Evolutionary conservation across 2,797 vertebrate genomes (phyloP).

Genomic region (Knipowitschia caucasica): DNA sequence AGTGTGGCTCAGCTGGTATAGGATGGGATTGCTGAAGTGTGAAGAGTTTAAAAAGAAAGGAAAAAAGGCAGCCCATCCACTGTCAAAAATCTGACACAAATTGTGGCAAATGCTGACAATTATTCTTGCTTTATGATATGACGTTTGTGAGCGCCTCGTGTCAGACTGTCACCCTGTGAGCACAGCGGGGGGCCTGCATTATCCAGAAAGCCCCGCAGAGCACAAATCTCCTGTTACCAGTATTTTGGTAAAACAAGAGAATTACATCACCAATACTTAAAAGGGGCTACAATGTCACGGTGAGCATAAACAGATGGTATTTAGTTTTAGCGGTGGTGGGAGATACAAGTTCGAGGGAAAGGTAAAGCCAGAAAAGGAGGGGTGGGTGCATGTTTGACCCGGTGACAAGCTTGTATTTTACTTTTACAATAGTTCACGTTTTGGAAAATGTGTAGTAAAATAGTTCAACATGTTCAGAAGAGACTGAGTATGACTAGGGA

Average conservation of each 20-base stretch:
- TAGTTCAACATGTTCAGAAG: not conserved
- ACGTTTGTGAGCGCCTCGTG: conserved; percentile 39
- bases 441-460: not conserved
- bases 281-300: conserved; percentile 17
- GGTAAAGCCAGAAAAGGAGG: not conserved
- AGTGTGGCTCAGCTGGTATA: conserved; percentile 69
- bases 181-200: conserved; percentile 50
- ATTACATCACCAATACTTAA: conserved; percentile 30
- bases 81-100: conserved; percentile 61
- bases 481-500: not conserved
- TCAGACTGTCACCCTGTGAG: conserved; percentile 62
- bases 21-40: conserved; percentile 56
- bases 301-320: conserved; percentile 19
- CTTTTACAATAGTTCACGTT: not conserved
- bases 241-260: conserved; percentile 36
- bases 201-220: conserved; percentile 57
- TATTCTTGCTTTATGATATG: conserved; percentile 55
- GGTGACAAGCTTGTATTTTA: conserved; percentile 6
- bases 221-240: conserved; percentile 24
- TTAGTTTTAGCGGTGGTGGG: conserved; percentile 5
- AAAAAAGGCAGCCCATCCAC: conserved; percentile 46
- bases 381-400: conserved; percentile 6
- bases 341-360: conserved; percentile 4
- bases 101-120: conserved; percentile 66
- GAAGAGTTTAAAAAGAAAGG: conserved; percentile 57